Conservation (phyloP, 2,113 vertebrate genomes). For the Melanerpes formicivorus region DNA sequence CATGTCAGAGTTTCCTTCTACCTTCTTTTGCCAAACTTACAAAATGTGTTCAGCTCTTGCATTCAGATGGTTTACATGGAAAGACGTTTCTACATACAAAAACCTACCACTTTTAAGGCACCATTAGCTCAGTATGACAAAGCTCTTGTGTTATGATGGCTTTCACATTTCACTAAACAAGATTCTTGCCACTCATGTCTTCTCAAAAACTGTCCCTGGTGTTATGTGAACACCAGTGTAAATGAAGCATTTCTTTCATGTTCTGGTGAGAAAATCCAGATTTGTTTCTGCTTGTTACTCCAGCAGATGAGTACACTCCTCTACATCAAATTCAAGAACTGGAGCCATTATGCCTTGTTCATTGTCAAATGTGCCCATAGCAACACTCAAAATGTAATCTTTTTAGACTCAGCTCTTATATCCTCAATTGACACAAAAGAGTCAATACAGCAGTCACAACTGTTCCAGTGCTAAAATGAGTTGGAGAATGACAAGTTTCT, state of each 20-base stretch:
- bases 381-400: not conserved
- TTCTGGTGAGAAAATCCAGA: not conserved
- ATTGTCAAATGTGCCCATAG: constrained; percentile 2
- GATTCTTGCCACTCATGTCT: not conserved
- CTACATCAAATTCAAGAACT: not conserved
- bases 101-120: not conserved
- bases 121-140: not conserved
- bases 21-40: not conserved
- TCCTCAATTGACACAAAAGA: not conserved
- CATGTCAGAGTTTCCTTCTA: not conserved
- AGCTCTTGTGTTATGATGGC: not conserved
- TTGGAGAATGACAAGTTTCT: not conserved
- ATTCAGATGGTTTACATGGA: not conserved
- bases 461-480: not conserved
- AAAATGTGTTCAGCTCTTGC: not conserved
- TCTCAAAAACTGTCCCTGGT: not conserved
- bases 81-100: not conserved
- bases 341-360: not conserved
- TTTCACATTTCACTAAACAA: not conserved
- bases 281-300: not conserved
- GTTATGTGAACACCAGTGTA: not conserved
- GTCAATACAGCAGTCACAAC: not conserved
- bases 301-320: not conserved
- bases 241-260: not conserved
- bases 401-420: not conserved